Conservation (phyloP, 2,113 vertebrate species). For the Tragulus kanchil region DNA sequence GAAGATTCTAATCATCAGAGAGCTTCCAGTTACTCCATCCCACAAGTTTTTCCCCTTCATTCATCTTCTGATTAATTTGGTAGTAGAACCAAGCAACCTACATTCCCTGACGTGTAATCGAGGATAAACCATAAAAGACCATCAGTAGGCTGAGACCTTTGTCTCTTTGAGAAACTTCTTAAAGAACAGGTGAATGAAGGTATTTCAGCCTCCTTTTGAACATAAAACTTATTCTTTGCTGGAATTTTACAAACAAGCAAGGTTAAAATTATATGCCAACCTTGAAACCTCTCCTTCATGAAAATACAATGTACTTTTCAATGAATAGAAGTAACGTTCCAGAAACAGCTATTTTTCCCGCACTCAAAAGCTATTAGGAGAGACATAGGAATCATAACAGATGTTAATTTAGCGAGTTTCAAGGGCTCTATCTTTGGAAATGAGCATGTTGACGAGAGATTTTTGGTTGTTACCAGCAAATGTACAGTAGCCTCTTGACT, state of each 20-base stretch:
- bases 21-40: neutral
- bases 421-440: constrained; percentile 52
- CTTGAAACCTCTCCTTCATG: constrained; percentile 2
- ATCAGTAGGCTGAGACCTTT: neutral
- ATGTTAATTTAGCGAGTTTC: neutral
- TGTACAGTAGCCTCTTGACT: neutral
- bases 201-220: constrained; percentile 9
- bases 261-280: neutral
- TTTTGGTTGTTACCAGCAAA: constrained; percentile 16
- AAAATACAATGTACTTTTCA: neutral
- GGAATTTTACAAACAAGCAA: constrained; percentile 3
- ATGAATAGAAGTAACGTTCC: constrained; percentile 25
- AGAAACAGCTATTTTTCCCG: neutral
- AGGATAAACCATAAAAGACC: neutral
- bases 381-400: neutral
- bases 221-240: neutral
- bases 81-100: neutral
- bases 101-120: neutral
- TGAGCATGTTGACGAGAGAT: neutral
- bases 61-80: constrained; percentile 35
- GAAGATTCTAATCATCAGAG: constrained; percentile 54
- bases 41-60: neutral
- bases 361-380: constrained; percentile 14
- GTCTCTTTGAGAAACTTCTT: constrained; percentile 12
- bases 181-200: neutral